These are phyloP conservation scores for Goniozus legneri DNA, from an alignment of 1,140 invertebrate genomes.

Conservation along the genomic window DNA sequence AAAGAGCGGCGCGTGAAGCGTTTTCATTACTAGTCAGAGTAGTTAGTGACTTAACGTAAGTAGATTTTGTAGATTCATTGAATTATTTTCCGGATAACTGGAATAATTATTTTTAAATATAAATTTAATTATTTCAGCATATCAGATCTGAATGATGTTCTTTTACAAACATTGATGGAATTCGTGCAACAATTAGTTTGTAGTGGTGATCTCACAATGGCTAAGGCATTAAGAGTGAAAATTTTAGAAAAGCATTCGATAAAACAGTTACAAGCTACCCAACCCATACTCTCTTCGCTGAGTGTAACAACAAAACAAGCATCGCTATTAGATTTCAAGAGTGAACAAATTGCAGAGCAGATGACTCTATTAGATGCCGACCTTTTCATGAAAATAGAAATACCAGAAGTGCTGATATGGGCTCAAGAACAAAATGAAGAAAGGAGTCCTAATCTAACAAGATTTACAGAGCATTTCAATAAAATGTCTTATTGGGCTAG, in stretches of 20 bases:
- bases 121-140: too few relatives aligned
- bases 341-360: conserved; percentile 90
- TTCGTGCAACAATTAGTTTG: conserved; percentile 89
- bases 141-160: conserved; percentile 73
- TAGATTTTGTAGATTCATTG: conserved; percentile 26
- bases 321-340: conserved; percentile 88
- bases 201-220: conserved; percentile 80
- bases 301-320: conserved; percentile 60
- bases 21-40: conserved; percentile 88
- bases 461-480: conserved; percentile 99
- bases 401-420: conserved; percentile 95
- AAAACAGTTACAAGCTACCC: conserved; percentile 57
- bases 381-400: conserved; percentile 94
- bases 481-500: conserved; percentile 96
- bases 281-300: conserved; percentile 50
- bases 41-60: conserved; percentile 91
- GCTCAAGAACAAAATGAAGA: conserved; percentile 96
- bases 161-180: conserved; percentile 78
- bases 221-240: conserved; percentile 84
- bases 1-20: conserved; percentile 79
- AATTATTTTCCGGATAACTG: background rate
- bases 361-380: conserved; percentile 97
- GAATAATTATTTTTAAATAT: conserved; percentile 11
- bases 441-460: conserved; percentile 90
- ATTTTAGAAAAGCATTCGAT: conserved; percentile 84